These are phyloP conservation scores for Meteorus colon DNA, from an alignment of 2,888 invertebrate genomes.

Conservation along the genomic window DNA sequence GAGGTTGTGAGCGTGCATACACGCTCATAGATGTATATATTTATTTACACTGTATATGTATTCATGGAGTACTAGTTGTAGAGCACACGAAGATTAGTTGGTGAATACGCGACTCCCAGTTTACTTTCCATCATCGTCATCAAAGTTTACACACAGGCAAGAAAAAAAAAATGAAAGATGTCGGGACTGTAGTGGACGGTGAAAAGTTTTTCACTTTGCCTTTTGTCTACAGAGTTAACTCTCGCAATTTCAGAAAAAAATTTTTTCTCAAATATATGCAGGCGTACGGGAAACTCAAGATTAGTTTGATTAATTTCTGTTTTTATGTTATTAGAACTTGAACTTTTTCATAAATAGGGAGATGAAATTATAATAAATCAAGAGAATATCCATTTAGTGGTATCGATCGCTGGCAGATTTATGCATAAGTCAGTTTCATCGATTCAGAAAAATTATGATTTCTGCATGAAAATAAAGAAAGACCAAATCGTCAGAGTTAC, in stretches of 20 bases:
- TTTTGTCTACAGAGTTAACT: background rate
- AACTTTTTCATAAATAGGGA: too few species aligned
- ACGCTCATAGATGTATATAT: too few species aligned
- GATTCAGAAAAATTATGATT: too few species aligned
- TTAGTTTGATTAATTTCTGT: background rate
- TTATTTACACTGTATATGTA: too few species aligned
- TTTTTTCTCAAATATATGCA: background rate
- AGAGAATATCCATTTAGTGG: too few species aligned
- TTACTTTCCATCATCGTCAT: slow-evolving; percentile 39
- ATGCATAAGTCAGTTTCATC: too few species aligned
- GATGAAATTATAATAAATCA: too few species aligned
- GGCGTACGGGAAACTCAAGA: background rate
- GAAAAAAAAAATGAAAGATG: background rate
- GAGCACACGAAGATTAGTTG: slow-evolving; percentile 39
- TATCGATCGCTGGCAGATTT: too few species aligned
- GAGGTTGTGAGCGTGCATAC: slow-evolving; percentile 13
- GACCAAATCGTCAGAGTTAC: too few species aligned
- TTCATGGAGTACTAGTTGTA: slow-evolving; percentile 20
- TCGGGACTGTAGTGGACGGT: background rate
- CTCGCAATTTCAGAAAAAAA: background rate
- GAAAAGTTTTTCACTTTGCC: slow-evolving; percentile 1
- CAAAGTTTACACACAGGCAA: background rate
- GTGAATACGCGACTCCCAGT: slow-evolving; percentile 38
- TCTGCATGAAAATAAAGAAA: too few species aligned
- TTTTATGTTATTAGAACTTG: background rate